These are phyloP conservation scores for Ectemnius lituratus DNA, from an alignment of 2,888 invertebrate genomes.

Conservation along the genomic window DNA sequence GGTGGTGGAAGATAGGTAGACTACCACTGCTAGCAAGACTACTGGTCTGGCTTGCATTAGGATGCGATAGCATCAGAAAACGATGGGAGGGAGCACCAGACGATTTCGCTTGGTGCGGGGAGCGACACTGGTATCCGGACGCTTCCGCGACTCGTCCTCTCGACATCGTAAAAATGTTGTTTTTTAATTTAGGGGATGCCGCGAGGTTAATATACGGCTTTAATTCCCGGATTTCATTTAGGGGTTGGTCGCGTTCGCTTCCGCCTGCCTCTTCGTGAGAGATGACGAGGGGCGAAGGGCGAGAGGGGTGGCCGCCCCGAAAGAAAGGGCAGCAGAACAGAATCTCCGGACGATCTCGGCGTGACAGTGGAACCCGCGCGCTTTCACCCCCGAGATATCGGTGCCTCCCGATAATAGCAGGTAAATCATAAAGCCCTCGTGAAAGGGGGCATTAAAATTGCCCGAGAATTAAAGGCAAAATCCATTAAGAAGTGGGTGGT, in stretches of 20 bases:
- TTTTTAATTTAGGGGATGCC: conserved; percentile 76
- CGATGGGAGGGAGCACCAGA: conserved; percentile 26
- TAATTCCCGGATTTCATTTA: conserved; percentile 76
- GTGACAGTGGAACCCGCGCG: conserved; percentile 1
- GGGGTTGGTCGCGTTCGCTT: conserved; percentile 55
- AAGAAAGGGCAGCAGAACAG: conserved; percentile 10
- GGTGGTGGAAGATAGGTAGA: conserved; percentile 29
- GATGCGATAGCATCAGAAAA: conserved; percentile 32
- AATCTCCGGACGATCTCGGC: background rate
- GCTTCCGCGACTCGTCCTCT: conserved; percentile 41
- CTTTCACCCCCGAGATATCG: conserved; percentile 36
- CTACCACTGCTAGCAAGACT: conserved; percentile 14
- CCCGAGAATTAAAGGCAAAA: conserved; percentile 2
- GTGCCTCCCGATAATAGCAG: conserved; percentile 4
- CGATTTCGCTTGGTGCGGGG: conserved; percentile 29
- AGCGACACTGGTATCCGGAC: conserved; percentile 51
- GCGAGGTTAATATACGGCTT: conserved; percentile 75
- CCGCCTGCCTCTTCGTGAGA: conserved; percentile 36
- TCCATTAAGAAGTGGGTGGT: conserved; percentile 1
- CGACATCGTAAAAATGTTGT: conserved; percentile 74
- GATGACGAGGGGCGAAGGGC: conserved; percentile 9
- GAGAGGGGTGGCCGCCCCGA: conserved; percentile 28
- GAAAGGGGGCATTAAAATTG: conserved; percentile 5
- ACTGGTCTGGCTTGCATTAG: conserved; percentile 33
- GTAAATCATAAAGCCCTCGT: conserved; percentile 6